Base-by-base conservation (phyloP, 2,113 vertebrate genomes). In the Cacatua alba region DNA sequence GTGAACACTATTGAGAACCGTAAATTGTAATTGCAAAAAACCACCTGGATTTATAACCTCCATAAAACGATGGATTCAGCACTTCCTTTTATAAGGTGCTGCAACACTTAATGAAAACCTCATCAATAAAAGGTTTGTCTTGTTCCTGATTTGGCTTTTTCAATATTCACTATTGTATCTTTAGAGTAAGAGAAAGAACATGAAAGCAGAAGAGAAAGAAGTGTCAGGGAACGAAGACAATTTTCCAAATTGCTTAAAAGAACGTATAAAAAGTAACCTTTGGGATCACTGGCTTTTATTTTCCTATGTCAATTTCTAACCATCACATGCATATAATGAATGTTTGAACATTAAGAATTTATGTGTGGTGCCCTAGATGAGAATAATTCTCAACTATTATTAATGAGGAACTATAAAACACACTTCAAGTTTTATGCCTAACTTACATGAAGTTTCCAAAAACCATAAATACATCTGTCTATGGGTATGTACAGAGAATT, bases 321-420 rank as follows among this genome's bases (percentile, higher is more conserved):
- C 85, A 79, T 48, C 69, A 39, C 31, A 91, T 55, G 24, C 79
- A 78, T 94, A 94, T 96, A 95, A 96, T 49, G 21, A 85, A 93
- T 86, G 67, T 44, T 90, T 76, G 71, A 82, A 91, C 71, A 48
- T 93, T 76, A 93, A 91, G 86, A 91, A 93, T 96, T 75, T 72
- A 90, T 94, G 88, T 62, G 48, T 87, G 74, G 68, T 92, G 67
- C 78, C 83, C 92, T 46, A 53, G 55, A 87, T n/a, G 76, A 95
- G 88, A 82, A 82, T 86, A 95, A 94, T 92, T 96, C 91, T 96
- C 86, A 94, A 91, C 65, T 90, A 88, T 96, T 94, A 76, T 89
- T 94, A 92, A 95, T 79, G 82, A 96, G 67, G 49, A 82, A 70
- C 57, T 76, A 74, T 94, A 91, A 83, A 94, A 72, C 31, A 74